Evolutionary conservation across 1,140 invertebrate genomes (phyloP).

Genomic region (Drosophila miranda): DNA sequence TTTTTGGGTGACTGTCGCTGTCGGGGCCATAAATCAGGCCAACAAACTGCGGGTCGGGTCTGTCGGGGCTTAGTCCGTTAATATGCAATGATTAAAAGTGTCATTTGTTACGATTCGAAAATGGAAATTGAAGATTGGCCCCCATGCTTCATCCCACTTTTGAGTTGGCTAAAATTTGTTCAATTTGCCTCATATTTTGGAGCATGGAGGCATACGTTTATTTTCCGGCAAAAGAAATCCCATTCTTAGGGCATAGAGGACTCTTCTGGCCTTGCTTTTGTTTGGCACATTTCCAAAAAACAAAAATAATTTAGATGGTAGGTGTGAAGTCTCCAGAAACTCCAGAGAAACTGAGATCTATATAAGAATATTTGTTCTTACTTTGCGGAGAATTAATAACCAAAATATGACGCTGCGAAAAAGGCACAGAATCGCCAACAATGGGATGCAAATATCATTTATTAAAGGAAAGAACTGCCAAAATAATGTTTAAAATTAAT

Average conservation of each 20-base stretch:
- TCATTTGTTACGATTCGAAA: slow-evolving; percentile 68
- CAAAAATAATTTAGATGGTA: too few species aligned
- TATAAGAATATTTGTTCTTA: not conserved
- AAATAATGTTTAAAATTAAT: slow-evolving; percentile 80
- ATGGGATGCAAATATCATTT: slow-evolving; percentile 63
- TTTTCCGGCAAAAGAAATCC: too few species aligned
- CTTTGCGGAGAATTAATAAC: slow-evolving; percentile 45
- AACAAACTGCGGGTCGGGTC: slow-evolving; percentile 41
- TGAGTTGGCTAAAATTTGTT: not conserved
- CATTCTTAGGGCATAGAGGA: too few species aligned
- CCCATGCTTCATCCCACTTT: not conserved
- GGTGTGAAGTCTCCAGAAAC: too few species aligned
- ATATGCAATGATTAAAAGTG: slow-evolving; percentile 80
- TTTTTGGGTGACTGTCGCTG: slow-evolving; percentile 66
- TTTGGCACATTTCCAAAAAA: too few species aligned
- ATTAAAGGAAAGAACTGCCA: slow-evolving; percentile 66
- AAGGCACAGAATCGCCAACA: slow-evolving; percentile 49
- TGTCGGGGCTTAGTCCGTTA: slow-evolving; percentile 60
- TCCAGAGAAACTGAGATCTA: not conserved
- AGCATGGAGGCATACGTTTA: too few species aligned
- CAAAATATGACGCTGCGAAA: slow-evolving; percentile 59
- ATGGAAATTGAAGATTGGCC: slow-evolving; percentile 22
- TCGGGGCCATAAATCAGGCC: slow-evolving; percentile 65
- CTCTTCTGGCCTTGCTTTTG: too few species aligned
- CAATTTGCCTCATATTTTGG: too few species aligned